Evolutionary conservation across 2,888 invertebrate genomes (phyloP), one percentile per base, ranked within the genome.

Genomic region (Zaprionus lineosus): DNA sequence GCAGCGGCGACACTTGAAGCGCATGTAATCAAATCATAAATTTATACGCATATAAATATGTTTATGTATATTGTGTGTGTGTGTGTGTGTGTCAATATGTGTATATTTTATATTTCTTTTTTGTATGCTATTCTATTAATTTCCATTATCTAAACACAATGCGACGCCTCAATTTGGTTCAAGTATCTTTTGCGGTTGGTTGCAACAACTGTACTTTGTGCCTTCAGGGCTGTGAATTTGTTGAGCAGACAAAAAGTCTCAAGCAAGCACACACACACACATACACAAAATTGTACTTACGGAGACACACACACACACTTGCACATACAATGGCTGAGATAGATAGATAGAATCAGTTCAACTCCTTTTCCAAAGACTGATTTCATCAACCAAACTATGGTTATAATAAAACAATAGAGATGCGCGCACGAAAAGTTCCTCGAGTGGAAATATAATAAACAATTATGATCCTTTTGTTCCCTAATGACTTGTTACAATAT

Each of bases 1-100:
- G 12, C 28, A 50, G 19, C 39, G 41, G 55, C 65, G 84, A 86
- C 84, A 78, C 78, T 78, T 86, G 78, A 75, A 39, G 86, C 63
- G 65, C 57, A 28, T 78, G 74, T 78, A 78, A 78, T 86, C 74
- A 86, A 78, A 78, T 78, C 86, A 78, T 78, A 78, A 86, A 86
- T 82, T 53, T 57, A 67, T 76, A 53, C 57, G 51, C 40, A 21
- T 19, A 46, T 37, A 47, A 56, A 11, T 39, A 37, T 34, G 28
- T 37, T 12, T 9, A 28, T 48, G 11, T 37, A 12, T 33, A 28
- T 51, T n/a, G n/a, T n/a, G n/a, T n/a, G n/a, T n/a, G n/a, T n/a
- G n/a, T n/a, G n/a, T n/a, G n/a, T n/a, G n/a, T n/a, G n/a, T n/a
- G n/a, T n/a, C n/a, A n/a, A 26, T 19, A 31, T 55, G 43, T 48